Base-by-base conservation (phyloP, 2,888 invertebrate species). In the Drosophila nr. medialis region DNA sequence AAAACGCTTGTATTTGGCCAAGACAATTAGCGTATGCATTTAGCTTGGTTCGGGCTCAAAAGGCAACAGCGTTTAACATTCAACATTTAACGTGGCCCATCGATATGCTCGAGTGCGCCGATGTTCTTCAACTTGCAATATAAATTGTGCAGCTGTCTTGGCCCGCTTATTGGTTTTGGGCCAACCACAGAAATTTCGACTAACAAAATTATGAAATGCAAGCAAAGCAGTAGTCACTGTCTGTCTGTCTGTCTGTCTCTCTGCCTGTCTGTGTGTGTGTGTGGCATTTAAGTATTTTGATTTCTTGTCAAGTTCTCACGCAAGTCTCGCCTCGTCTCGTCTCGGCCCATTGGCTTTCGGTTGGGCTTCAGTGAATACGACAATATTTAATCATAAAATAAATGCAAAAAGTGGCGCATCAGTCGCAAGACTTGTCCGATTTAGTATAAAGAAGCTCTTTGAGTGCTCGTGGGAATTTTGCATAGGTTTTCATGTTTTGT, bases 1-100 rank as follows among this genome's bases (percentile, higher is more conserved):
- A 87, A 87, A 87, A 87, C 86, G 87, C 87, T 87, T 89, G 87
- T 87, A 87, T 75, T 82, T 85, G 89, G 89, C 85, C 81, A 85
- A 83, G 77, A 71, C 81, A 83, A 85, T 87, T 87, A 83, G 70
- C 78, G 64, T 60, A 63, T 63, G 34, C 53, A 60, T 56, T 29
- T 24, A 60, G 62, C 6, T 40, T 51, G 66, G 53, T n/a, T 58
- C 40, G 56, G 53, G 36, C 71, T 40, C 50, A 50, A 45, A 45
- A 63, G 40, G 40, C 54, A 72, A 69, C 66, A 66, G 36, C 42
- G 59, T 61, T 77, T 77, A 77, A 77, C 73, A n/a, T 45, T 45
- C 2, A 45, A 15, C 45, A 45, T 45, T 45, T 45, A 45, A 45
- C 15, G 15, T 24, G 24, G 13, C 45, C 24, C 24, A 45, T 24